Conservation (phyloP, 2,797 vertebrate species). For the Vultur gryphus region DNA sequence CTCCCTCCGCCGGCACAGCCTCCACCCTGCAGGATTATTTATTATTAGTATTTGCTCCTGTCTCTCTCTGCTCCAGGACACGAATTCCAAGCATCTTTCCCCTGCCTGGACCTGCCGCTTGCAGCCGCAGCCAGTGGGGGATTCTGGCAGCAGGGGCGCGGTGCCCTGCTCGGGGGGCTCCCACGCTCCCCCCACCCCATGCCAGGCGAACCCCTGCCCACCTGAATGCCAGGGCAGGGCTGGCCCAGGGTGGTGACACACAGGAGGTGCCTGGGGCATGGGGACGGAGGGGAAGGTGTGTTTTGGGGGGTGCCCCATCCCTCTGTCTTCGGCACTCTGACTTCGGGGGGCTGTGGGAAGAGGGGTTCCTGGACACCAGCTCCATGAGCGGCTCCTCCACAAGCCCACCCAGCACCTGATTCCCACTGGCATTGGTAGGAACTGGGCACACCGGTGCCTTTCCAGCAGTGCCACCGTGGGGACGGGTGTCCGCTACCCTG, state of each 20-base stretch:
- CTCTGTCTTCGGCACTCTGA: neutral
- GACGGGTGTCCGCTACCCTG: too few relatives aligned
- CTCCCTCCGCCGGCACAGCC: neutral
- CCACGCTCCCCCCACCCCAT: accelerated
- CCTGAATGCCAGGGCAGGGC: neutral
- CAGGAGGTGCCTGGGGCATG: neutral
- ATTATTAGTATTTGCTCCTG: constrained; percentile 69
- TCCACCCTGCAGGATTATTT: constrained; percentile 57
- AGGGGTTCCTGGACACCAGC: neutral
- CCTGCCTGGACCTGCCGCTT: constrained; percentile 83
- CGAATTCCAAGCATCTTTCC: constrained; percentile 88
- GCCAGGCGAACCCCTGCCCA: neutral
- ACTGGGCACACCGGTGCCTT: accelerated
- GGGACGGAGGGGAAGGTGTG: neutral
- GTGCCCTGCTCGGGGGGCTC: neutral
- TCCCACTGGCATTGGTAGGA: neutral
- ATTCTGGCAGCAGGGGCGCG: constrained; percentile 51
- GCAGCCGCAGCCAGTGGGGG: constrained; percentile 72
- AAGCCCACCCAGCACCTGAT: neutral
- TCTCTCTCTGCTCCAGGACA: constrained; percentile 85
- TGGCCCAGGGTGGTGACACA: neutral
- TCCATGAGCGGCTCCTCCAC: neutral
- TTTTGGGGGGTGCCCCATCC: neutral
- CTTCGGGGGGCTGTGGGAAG: neutral
- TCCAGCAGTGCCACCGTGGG: neutral